These are phyloP conservation scores for Drosophila sulfurigaster DNA, from an alignment of 1,140 invertebrate genomes.

Conservation along the genomic window DNA sequence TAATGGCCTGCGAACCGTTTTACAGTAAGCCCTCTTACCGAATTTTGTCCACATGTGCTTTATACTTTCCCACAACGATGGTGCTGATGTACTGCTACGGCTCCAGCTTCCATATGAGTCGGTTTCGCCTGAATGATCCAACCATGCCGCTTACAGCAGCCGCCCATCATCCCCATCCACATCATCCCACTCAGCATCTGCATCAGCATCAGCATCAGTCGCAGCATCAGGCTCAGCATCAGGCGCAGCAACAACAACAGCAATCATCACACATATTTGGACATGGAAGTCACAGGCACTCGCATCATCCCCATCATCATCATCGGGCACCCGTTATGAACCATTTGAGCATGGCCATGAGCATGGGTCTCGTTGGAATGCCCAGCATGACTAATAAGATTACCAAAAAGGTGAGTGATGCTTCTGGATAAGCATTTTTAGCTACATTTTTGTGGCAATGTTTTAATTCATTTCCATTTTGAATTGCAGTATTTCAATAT, in stretches of 20 bases:
- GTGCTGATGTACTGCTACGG: conserved; percentile 95
- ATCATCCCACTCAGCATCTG: conserved; percentile 54
- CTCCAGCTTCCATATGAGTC: conserved; percentile 94
- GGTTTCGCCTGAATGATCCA: conserved; percentile 88
- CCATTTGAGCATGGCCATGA: conserved; percentile 82
- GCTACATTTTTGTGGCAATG: not conserved
- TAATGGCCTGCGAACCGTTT: conserved; percentile 94
- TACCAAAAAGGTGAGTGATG: conserved; percentile 78
- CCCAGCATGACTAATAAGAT: conserved; percentile 82
- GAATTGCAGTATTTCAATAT: too few species aligned
- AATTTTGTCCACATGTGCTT: conserved; percentile 92
- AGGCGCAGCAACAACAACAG: conserved; percentile 45
- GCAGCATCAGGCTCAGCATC: conserved; percentile 50
- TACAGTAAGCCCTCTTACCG: conserved; percentile 90
- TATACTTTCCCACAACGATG: conserved; percentile 95
- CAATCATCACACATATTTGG: conserved; percentile 57
- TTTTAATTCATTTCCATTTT: not conserved
- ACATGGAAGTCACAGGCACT: conserved; percentile 61
- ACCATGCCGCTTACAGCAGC: conserved; percentile 84
- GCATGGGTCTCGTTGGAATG: conserved; percentile 79
- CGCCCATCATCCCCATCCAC: conserved; percentile 77
- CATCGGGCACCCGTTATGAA: conserved; percentile 69
- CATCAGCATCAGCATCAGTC: conserved; percentile 40
- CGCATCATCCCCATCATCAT: conserved; percentile 55
- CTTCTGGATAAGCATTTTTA: not conserved